These are phyloP conservation scores for Gambelia wislizenii DNA, from an alignment of 2,797 vertebrate genomes.

Conservation along the genomic window DNA sequence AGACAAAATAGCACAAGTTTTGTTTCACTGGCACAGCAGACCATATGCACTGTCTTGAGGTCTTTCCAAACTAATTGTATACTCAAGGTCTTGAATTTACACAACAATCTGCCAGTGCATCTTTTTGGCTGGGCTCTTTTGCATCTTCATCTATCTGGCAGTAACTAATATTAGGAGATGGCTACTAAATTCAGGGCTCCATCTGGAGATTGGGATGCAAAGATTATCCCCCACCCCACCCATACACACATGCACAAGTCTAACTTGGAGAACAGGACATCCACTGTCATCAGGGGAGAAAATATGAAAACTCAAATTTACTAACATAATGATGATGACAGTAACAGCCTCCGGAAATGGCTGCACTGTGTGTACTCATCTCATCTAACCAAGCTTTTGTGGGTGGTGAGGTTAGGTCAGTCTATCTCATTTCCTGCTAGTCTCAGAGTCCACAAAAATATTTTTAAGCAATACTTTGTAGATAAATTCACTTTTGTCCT, in stretches of 20 bases:
- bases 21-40: not conserved
- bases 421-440: not conserved
- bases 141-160: not conserved
- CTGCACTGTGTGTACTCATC: not conserved
- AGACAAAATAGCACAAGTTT: not conserved
- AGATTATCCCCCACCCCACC: not conserved
- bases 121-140: not conserved
- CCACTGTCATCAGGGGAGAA: not conserved
- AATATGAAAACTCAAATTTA: not conserved
- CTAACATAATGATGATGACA: not conserved
- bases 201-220: not conserved
- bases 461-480: not conserved
- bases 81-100: not conserved
- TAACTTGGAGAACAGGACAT: not conserved
- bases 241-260: not conserved
- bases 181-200: not conserved
- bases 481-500: not conserved
- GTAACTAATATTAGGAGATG: too few relatives aligned
- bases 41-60: not conserved
- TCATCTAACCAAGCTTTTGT: not conserved
- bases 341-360: not conserved
- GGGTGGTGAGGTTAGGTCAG: not conserved
- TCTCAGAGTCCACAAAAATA: not conserved
- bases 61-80: not conserved
- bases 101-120: not conserved